Conservation (phyloP, 2,888 invertebrate genomes). For the Drosophila melanocephala region DNA sequence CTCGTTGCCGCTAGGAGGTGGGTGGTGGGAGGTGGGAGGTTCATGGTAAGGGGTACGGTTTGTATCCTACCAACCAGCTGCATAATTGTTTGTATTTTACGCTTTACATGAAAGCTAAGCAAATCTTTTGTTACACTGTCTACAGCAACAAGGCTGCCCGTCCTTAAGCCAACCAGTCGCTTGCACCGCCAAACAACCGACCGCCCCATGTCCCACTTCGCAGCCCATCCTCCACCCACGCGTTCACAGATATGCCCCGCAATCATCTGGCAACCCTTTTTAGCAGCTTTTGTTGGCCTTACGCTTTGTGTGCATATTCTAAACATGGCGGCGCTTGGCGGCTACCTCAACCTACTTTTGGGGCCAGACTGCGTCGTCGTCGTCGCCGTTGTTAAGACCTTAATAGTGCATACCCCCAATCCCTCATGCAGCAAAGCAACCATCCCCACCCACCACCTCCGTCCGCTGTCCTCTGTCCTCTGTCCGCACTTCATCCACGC, state of each 20-base stretch:
- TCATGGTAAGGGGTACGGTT: constrained; percentile 1
- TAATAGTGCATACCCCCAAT: constrained; percentile 55
- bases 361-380: constrained; percentile 56
- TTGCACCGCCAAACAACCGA: constrained; percentile 20
- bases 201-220: background rate
- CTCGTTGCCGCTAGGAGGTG: constrained; percentile 5
- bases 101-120: constrained; percentile 82
- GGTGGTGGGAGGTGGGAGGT: background rate
- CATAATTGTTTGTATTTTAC: constrained; percentile 82
- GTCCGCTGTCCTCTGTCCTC: background rate
- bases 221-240: constrained; percentile 1
- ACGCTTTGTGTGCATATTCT: constrained; percentile 79
- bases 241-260: constrained; percentile 3
- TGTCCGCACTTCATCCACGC: constrained; percentile 5
- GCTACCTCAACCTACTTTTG: constrained; percentile 79
- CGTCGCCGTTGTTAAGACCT: constrained; percentile 59
- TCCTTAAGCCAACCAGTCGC: constrained; percentile 8
- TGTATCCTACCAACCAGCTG: constrained; percentile 61
- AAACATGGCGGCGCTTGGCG: constrained; percentile 74
- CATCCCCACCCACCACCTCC: constrained; percentile 3
- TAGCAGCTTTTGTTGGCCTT: constrained; percentile 73
- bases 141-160: constrained; percentile 60
- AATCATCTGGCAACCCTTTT: constrained; percentile 59
- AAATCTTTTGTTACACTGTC: constrained; percentile 80
- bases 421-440: background rate